A percentile compares a stretch with the other conserved stretches of the same genome.
These are phyloP conservation scores for Echinops telfairi DNA, from an alignment of 2,113 vertebrate genomes.

Conservation along the genomic window DNA sequence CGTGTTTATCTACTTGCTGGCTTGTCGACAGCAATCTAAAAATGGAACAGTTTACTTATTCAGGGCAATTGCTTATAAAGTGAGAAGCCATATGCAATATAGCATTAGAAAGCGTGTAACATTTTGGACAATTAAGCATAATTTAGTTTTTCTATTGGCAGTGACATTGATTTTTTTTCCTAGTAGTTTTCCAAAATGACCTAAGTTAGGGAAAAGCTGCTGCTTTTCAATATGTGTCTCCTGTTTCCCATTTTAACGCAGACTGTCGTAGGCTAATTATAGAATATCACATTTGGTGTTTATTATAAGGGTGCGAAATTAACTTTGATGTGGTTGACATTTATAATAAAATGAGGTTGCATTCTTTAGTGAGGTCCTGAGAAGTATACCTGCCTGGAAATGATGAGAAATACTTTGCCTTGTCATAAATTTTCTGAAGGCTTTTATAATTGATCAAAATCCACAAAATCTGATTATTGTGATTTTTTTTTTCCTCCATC, in stretches of 20 bases:
- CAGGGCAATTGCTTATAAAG: constrained; percentile 38
- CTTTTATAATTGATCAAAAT: not conserved
- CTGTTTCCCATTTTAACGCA: constrained; percentile 62
- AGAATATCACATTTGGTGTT: constrained; percentile 63
- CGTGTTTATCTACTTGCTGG: constrained; percentile 43
- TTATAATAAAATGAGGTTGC: constrained; percentile 56
- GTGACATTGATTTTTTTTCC: constrained; percentile 29
- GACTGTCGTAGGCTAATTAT: constrained; percentile 63
- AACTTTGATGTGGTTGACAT: constrained; percentile 60
- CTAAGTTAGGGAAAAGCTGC: constrained; percentile 42
- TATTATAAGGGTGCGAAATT: constrained; percentile 65
- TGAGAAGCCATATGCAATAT: not conserved
- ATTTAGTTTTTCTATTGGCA: constrained; percentile 53
- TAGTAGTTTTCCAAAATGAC: constrained; percentile 28
- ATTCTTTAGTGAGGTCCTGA: constrained; percentile 62
- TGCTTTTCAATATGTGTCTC: constrained; percentile 51
- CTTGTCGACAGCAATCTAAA: constrained; percentile 59
- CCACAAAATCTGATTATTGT: constrained; percentile 44
- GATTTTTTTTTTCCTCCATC: not conserved
- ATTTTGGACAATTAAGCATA: constrained; percentile 58
- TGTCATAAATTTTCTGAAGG: constrained; percentile 18
- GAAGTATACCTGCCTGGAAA: constrained; percentile 52
- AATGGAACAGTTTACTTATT: constrained; percentile 66
- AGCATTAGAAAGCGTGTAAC: constrained; percentile 58
- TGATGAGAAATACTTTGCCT: constrained; percentile 1